Percentiles rank a stretch among this genome's conserved stretches.
phyloP scores from a whole-genome alignment of 2,113 vertebrate species.

The Oreotrochilus melanogaster region DNA sequence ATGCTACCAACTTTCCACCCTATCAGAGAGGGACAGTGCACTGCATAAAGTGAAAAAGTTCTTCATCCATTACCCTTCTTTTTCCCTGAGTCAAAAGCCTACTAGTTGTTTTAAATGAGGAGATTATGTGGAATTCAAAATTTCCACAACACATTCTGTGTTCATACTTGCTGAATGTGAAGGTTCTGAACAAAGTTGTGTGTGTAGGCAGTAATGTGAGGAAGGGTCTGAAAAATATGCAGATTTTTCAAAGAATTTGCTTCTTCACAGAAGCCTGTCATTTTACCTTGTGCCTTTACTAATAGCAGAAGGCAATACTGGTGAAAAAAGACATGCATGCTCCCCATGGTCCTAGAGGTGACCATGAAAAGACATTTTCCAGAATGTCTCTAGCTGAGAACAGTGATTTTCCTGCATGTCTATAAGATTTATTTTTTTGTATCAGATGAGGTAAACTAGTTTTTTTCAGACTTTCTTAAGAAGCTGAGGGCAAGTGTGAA shows the following conservation, averaged over 20 bases:
- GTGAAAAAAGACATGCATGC: neutral
- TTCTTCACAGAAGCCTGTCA: neutral
- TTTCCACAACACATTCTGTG: rapidly evolving
- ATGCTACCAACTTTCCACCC: neutral
- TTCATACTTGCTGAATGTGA: neutral
- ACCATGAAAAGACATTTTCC: neutral
- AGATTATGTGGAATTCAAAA: neutral
- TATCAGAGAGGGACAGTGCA: neutral
- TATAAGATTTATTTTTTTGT: neutral
- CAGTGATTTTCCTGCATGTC: neutral
- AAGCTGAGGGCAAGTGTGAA: neutral
- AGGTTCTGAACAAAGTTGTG: neutral
- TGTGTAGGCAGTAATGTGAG: neutral
- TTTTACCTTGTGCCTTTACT: neutral
- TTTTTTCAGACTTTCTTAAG: neutral
- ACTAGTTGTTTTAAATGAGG: neutral
- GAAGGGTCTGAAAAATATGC: neutral
- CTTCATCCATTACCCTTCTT: neutral
- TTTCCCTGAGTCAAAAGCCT: neutral
- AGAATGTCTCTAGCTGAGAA: neutral
- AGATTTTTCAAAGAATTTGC: neutral
- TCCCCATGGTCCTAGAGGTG: neutral
- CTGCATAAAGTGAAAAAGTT: neutral
- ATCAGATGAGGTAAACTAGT: neutral
- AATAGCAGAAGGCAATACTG: neutral